Evolutionary conservation across 1,140 invertebrate species (phyloP).

Genomic region (Bombus soroeensis): DNA sequence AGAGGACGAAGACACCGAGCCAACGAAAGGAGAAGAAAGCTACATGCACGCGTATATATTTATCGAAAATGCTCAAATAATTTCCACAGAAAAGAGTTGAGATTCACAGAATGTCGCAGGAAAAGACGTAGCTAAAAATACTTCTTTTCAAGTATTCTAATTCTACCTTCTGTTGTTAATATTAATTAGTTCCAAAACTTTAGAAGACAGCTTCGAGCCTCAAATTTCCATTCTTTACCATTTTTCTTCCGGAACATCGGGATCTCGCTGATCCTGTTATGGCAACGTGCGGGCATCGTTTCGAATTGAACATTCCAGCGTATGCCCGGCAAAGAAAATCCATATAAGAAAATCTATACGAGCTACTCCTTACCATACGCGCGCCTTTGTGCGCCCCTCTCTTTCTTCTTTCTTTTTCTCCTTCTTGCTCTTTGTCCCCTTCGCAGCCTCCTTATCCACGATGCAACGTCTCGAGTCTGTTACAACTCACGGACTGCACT

Average conservation of each 20-base stretch:
- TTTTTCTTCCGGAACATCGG: neutral
- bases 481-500: constrained; percentile 70
- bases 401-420: constrained; percentile 39
- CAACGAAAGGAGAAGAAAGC: constrained; percentile 8
- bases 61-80: constrained; percentile 38
- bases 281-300: neutral
- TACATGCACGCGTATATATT: constrained; percentile 39
- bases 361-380: constrained; percentile 30
- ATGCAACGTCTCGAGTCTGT: constrained; percentile 59
- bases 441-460: constrained; percentile 22
- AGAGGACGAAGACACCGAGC: neutral
- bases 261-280: neutral
- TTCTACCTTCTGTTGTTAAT: neutral
- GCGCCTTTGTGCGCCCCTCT: constrained; percentile 32
- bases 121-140: no score
- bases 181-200: neutral
- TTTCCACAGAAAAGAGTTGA: constrained; percentile 39
- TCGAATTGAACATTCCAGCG: neutral
- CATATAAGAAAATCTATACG: constrained; percentile 43
- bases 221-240: no score
- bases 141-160: neutral
- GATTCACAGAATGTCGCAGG: neutral
- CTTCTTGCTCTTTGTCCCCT: neutral
- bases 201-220: no score
- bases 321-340: constrained; percentile 32